These are phyloP conservation scores for Aselliscus stoliczkanus DNA, from an alignment of 2,797 vertebrate species.

Conservation along the genomic window DNA sequence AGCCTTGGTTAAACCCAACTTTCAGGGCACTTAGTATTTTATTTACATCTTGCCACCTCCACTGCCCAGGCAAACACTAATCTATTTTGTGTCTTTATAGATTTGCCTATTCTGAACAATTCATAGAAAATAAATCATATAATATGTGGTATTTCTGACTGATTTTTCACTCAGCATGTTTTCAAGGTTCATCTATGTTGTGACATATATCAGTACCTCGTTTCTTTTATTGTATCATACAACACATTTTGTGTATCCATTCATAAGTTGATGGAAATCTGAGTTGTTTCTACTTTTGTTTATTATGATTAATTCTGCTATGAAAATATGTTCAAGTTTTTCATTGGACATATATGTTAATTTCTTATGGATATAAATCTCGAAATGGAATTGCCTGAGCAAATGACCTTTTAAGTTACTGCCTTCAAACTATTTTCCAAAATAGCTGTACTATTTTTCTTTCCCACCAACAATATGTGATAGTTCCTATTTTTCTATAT, in stretches of 20 bases:
- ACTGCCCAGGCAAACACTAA: neutral
- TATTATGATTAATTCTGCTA: neutral
- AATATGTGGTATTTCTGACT: neutral
- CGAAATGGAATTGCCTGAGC: neutral
- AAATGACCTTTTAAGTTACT: neutral
- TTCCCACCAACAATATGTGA: neutral
- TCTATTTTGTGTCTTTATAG: neutral
- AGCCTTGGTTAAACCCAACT: neutral
- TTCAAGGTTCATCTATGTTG: neutral
- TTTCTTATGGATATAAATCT: neutral
- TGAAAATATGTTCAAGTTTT: neutral
- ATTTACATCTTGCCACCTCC: neutral
- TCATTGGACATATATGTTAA: neutral
- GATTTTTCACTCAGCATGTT: neutral
- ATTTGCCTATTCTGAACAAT: neutral
- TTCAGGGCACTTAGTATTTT: neutral
- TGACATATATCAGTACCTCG: neutral
- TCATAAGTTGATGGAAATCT: neutral
- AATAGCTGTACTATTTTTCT: neutral
- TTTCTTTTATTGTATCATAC: neutral
- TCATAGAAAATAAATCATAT: neutral
- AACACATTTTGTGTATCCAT: neutral
- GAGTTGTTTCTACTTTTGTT: neutral
- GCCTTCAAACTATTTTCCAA: neutral
- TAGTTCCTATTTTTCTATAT: neutral